Conservation (phyloP, 2,797 vertebrate genomes). For the Buphagus erythrorhynchus region DNA sequence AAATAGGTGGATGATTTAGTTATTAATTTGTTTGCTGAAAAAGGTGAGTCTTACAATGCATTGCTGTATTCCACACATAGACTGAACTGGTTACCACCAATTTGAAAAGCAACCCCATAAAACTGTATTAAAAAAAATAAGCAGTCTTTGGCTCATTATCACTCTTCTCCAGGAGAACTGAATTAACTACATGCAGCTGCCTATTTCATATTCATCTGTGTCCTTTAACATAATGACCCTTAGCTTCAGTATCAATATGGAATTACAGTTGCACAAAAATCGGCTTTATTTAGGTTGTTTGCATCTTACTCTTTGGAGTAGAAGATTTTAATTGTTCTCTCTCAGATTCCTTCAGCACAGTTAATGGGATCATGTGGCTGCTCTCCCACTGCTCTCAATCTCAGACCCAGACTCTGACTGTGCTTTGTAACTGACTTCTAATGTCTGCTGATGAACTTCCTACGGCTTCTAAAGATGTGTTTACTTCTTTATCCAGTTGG, state of each 20-base stretch:
- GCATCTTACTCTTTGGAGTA: not conserved
- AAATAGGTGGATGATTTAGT: not conserved
- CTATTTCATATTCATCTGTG: conserved; percentile 15
- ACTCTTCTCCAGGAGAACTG: not conserved
- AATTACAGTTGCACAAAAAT: conserved; percentile 8
- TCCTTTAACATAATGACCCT: conserved; percentile 14
- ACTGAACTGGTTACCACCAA: not conserved
- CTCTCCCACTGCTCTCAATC: conserved; percentile 60
- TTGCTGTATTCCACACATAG: not conserved
- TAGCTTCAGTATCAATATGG: not conserved
- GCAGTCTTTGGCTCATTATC: not conserved
- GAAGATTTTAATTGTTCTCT: conserved; percentile 58
- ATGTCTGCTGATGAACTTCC: conserved; percentile 61
- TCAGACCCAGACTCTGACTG: conserved; percentile 3
- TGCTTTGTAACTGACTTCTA: conserved; percentile 63
- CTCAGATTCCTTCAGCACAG: conserved; percentile 30
- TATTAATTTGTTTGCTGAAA: not conserved
- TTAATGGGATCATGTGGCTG: conserved; percentile 64
- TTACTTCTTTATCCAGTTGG: conserved; percentile 25
- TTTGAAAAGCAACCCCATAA: not conserved
- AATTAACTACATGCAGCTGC: not conserved
- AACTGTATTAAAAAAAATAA: not conserved
- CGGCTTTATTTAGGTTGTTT: not conserved
- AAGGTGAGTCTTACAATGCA: not conserved
- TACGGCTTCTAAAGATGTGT: conserved; percentile 21